These are phyloP conservation scores for Phrynocephalus versicolor DNA, from an alignment of 2,113 vertebrate genomes.

Conservation along the genomic window DNA sequence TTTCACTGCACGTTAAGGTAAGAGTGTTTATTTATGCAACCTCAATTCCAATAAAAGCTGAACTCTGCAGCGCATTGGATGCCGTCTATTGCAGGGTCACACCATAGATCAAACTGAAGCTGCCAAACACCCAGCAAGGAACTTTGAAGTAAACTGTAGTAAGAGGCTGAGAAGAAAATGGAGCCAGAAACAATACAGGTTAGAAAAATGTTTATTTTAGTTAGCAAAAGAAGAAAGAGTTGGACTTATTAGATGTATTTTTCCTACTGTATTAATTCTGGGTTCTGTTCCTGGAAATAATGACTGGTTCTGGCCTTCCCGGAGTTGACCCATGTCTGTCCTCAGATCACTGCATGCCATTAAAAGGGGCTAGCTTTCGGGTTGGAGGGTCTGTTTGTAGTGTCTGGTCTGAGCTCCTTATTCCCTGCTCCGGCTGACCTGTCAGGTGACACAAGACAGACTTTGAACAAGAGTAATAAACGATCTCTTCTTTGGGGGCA, in stretches of 20 bases:
- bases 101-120: constrained; percentile 52
- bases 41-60: constrained; percentile 69
- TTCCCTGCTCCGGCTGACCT: constrained; percentile 24
- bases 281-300: constrained; percentile 59
- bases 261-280: constrained; percentile 56
- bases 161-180: constrained; percentile 43
- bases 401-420: constrained; percentile 28
- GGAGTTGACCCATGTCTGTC: constrained; percentile 58
- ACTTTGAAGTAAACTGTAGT: constrained; percentile 63
- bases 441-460: neutral
- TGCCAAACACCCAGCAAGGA: constrained; percentile 66
- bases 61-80: constrained; percentile 42
- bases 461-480: neutral
- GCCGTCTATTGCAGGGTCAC: constrained; percentile 62
- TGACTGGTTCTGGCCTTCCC: constrained; percentile 58
- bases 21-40: constrained; percentile 66
- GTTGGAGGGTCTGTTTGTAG: constrained; percentile 51
- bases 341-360: constrained; percentile 41
- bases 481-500: neutral
- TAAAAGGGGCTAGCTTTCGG: constrained; percentile 25
- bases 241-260: constrained; percentile 63
- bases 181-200: constrained; percentile 72
- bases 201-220: constrained; percentile 73
- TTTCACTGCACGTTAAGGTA: constrained; percentile 61
- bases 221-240: constrained; percentile 67